A percentile compares a stretch with the other conserved stretches of the same genome.
Conservation (phyloP, 2,797 vertebrate genomes). For the Spatula versicolor region DNA sequence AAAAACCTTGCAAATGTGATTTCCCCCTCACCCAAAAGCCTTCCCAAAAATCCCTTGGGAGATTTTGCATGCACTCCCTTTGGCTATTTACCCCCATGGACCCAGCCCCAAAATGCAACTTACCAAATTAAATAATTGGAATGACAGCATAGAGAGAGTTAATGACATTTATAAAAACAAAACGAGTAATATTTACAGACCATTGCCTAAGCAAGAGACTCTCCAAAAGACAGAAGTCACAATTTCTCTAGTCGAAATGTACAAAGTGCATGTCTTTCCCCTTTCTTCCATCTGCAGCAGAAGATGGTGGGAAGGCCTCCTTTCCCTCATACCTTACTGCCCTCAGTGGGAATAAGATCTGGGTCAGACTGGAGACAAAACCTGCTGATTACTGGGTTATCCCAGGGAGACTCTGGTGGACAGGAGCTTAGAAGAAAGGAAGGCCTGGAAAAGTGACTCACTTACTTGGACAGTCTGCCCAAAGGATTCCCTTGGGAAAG, state of each 20-base stretch:
- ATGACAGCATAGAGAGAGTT: conserved; percentile 41
- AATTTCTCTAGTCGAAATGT: conserved; percentile 36
- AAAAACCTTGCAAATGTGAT: not conserved
- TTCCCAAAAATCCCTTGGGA: not conserved
- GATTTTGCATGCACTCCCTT: not conserved
- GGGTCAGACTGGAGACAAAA: not conserved
- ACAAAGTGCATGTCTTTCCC: conserved; percentile 72
- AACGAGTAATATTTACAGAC: conserved; percentile 72
- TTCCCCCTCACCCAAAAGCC: not conserved
- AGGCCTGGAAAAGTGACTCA: not conserved
- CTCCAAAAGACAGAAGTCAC: conserved; percentile 54
- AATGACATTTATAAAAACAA: conserved; percentile 74
- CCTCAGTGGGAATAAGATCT: not conserved
- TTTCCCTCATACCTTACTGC: not conserved
- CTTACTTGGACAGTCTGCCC: conserved; percentile 8
- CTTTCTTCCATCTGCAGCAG: conserved; percentile 28
- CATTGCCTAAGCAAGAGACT: conserved; percentile 56
- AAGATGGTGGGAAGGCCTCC: not conserved
- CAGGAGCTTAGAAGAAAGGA: not conserved
- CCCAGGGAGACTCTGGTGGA: not conserved
- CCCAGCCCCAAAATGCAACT: not conserved
- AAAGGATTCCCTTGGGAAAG: not conserved
- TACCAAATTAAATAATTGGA: conserved; percentile 9
- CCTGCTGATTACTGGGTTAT: not conserved
- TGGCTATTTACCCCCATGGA: not conserved